phyloP scores from a whole-genome alignment of 2,797 vertebrate species.

The Mastacembelus armatus region DNA sequence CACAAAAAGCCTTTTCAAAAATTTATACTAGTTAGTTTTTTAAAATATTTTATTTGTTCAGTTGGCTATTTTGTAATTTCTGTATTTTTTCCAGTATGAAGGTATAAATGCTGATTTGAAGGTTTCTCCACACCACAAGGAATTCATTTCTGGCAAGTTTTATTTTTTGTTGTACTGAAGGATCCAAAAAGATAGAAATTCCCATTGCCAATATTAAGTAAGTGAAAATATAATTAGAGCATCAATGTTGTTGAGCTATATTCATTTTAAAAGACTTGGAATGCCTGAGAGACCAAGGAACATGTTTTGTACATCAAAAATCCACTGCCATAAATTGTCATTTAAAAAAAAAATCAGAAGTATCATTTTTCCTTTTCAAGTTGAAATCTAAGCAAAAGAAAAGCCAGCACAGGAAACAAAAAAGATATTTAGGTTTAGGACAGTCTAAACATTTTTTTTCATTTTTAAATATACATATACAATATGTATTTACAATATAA shows the following conservation, averaged over 20 bases:
- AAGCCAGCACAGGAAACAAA: slow-evolving; percentile 26
- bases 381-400: slow-evolving; percentile 16
- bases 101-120: background rate
- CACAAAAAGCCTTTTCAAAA: no score
- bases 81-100: background rate
- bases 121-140: background rate
- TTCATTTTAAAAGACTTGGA: background rate
- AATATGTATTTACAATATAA: slow-evolving; percentile 2
- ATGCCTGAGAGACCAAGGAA: slow-evolving; percentile 63
- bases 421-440: slow-evolving; percentile 26
- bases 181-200: background rate
- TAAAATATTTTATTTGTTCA: background rate
- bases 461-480: slow-evolving; percentile 19
- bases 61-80: background rate
- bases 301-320: slow-evolving; percentile 75
- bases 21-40: background rate
- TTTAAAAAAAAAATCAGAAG: slow-evolving; percentile 54
- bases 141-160: background rate
- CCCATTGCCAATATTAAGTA: background rate
- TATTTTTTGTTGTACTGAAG: background rate
- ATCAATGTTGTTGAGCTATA: background rate
- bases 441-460: slow-evolving; percentile 22
- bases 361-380: slow-evolving; percentile 7
- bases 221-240: no score
- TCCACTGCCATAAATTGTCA: slow-evolving; percentile 54